Conservation (phyloP, 2,113 vertebrate species). For the Reinhardtius hippoglossoides region DNA sequence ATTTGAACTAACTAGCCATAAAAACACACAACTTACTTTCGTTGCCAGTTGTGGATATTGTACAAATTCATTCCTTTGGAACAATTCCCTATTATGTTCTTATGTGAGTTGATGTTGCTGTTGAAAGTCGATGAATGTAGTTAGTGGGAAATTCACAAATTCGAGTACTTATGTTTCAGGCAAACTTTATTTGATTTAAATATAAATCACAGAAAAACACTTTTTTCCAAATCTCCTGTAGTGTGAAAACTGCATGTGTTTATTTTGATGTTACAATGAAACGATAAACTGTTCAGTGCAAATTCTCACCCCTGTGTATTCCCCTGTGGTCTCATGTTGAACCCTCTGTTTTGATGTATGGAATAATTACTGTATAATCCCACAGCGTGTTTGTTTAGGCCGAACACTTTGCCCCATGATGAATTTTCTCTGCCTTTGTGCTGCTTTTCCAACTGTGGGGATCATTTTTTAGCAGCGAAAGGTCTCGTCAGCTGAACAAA, state of each 20-base stretch:
- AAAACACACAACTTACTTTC: no score
- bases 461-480: conserved; percentile 44
- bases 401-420: conserved; percentile 41
- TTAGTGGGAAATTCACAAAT: no score
- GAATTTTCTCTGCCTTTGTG: conserved; percentile 33
- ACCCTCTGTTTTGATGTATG: conserved; percentile 21
- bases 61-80: no score
- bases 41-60: no score
- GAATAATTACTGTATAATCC: conserved; percentile 45
- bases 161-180: no score
- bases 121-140: no score
- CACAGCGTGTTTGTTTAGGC: conserved; percentile 38
- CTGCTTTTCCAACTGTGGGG: conserved; percentile 33
- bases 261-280: not conserved
- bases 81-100: no score
- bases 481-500: conserved; percentile 31
- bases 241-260: conserved; percentile 6
- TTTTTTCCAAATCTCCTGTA: not conserved
- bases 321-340: not conserved
- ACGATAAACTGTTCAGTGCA: not conserved
- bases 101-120: no score
- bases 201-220: not conserved
- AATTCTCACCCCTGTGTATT: conserved; percentile 12
- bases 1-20: no score
- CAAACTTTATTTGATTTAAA: not conserved